Percentiles rank a stretch among this genome's conserved stretches.
Evolutionary conservation across 2,888 invertebrate genomes (phyloP).

Genomic region (Eupithecia centaureata): DNA sequence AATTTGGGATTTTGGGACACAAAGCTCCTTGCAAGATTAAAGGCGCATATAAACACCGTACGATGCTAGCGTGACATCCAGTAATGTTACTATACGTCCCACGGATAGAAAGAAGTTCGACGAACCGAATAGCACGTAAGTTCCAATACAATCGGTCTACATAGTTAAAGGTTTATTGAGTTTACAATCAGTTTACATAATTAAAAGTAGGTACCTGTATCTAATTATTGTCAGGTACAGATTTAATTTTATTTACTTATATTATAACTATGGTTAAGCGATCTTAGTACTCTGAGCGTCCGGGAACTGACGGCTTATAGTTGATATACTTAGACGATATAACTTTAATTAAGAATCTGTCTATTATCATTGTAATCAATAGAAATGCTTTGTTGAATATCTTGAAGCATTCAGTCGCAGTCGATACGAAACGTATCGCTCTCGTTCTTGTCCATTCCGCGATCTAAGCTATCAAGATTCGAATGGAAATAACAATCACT

Average conservation of each 20-base stretch:
- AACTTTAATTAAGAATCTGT: conserved; percentile 3
- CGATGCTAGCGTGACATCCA: neutral
- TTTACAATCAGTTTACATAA: neutral
- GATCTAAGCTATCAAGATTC: conserved; percentile 19
- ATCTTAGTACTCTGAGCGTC: neutral
- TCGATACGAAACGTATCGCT: neutral
- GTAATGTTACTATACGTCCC: neutral
- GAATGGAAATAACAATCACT: conserved; percentile 15
- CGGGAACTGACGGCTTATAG: neutral
- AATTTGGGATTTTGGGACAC: too few species aligned
- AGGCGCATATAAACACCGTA: neutral
- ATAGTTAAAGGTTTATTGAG: too few species aligned
- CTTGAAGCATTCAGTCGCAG: neutral
- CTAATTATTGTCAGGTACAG: neutral
- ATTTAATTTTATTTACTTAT: neutral
- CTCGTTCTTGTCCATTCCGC: conserved; percentile 4
- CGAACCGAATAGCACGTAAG: neutral
- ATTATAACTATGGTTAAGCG: neutral
- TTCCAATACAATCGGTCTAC: neutral
- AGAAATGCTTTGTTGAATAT: neutral
- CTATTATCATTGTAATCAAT: neutral
- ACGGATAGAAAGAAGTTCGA: neutral
- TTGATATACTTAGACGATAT: neutral
- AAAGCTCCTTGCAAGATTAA: too few species aligned
- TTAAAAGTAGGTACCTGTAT: neutral